phyloP scores from a whole-genome alignment of 1,140 invertebrate genomes.

The Centruroides vittatus region DNA sequence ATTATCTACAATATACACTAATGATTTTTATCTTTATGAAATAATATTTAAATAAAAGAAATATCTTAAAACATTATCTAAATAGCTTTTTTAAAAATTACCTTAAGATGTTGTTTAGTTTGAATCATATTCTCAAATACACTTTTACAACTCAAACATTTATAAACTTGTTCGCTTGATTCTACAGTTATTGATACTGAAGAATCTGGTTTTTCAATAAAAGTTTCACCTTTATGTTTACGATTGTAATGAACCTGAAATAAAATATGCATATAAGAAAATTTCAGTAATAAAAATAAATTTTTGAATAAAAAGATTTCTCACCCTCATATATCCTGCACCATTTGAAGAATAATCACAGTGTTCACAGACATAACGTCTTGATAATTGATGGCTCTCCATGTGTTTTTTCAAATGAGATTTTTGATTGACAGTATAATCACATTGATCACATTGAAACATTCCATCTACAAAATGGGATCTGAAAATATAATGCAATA shows the following conservation, averaged over 20 bases:
- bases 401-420: background rate
- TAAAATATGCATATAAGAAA: background rate
- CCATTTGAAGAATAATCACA: too few species aligned
- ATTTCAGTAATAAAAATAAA: too few species aligned
- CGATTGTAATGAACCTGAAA: background rate
- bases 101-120: background rate
- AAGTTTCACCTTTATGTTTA: background rate
- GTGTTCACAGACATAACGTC: background rate
- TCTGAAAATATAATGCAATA: background rate
- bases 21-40: too few species aligned
- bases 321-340: too few species aligned
- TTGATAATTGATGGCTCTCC: background rate
- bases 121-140: background rate
- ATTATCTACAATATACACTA: too few species aligned
- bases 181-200: background rate
- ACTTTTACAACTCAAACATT: background rate
- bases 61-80: too few species aligned
- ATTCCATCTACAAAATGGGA: background rate
- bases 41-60: too few species aligned
- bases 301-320: too few species aligned
- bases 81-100: background rate
- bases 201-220: background rate
- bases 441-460: background rate
- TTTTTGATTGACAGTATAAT: background rate
- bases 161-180: background rate